Evolutionary conservation across 37 sponge, comb jelly and placozoan species (phyloP).

Genomic region (Beroe forskalii): DNA sequence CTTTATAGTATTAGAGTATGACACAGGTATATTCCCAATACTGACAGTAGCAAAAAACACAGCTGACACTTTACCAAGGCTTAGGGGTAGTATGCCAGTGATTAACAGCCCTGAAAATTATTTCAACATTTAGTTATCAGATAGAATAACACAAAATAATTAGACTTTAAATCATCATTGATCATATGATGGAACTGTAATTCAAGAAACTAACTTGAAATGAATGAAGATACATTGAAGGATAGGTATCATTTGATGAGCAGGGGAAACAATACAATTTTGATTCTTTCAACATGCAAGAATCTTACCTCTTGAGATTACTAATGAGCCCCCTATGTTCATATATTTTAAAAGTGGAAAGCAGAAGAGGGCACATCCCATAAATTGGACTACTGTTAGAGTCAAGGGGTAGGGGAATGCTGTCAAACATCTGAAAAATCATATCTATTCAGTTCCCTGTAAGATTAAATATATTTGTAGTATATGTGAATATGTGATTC

Average conservation of each 20-base stretch:
- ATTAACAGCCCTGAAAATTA: conserved; percentile 25
- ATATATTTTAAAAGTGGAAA: conserved; percentile 35
- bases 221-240: too few species aligned
- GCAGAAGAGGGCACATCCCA: conserved; percentile 28
- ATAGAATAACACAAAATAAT: background rate
- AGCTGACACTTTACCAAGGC: conserved; percentile 25
- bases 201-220: too few species aligned
- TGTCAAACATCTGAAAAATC: conserved; percentile 45
- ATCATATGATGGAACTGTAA: too few species aligned
- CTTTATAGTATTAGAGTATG: conserved; percentile 61
- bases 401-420: conserved; percentile 18
- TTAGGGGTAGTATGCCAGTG: conserved; percentile 35
- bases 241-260: too few species aligned
- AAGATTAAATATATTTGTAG: too few species aligned
- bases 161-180: too few species aligned
- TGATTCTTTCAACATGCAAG: too few species aligned
- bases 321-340: background rate
- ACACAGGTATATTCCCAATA: conserved; percentile 42
- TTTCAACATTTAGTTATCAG: too few species aligned
- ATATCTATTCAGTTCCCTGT: background rate
- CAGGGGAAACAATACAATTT: too few species aligned
- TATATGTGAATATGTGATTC: background rate
- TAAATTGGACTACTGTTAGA: conserved; percentile 52
- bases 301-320: conserved; percentile 30
- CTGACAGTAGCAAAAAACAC: conserved; percentile 59